A percentile compares a stretch with the other conserved stretches of the same genome.
Evolutionary conservation across 2,888 invertebrate species (phyloP).

Genomic region (Sinelater perroti): DNA sequence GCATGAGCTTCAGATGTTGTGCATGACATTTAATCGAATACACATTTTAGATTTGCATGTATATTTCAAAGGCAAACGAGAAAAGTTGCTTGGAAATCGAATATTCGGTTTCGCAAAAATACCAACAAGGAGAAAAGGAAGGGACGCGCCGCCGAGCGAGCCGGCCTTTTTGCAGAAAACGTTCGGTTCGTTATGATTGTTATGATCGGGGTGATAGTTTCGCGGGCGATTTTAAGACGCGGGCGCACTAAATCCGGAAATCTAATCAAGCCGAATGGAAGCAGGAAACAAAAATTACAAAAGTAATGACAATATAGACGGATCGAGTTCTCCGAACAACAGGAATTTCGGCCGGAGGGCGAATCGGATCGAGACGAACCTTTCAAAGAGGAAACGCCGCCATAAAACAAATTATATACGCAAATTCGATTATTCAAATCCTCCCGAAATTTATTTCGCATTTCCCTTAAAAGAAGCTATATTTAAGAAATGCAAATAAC

Average conservation of each 20-base stretch:
- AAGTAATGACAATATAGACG: conserved; percentile 24
- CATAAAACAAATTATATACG: conserved; percentile 56
- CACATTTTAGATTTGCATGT: conserved; percentile 31
- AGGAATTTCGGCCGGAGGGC: conserved; percentile 32
- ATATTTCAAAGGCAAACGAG: conserved; percentile 22
- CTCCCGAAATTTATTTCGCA: conserved; percentile 55
- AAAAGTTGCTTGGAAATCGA: conserved; percentile 18
- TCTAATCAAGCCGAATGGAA: conserved; percentile 18
- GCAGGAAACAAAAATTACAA: conserved; percentile 18
- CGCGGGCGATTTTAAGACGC: not conserved
- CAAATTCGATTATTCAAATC: conserved; percentile 58
- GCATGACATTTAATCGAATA: conserved; percentile 41
- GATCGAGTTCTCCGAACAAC: conserved; percentile 32
- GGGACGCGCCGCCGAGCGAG: not conserved
- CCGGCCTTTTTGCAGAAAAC: not conserved
- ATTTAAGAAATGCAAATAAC: conserved; percentile 55
- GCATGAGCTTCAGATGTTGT: conserved; percentile 39
- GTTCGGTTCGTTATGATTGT: not conserved
- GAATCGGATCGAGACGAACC: conserved; percentile 45
- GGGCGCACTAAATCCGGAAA: conserved; percentile 9
- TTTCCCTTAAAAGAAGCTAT: conserved; percentile 51
- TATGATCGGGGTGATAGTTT: not conserved
- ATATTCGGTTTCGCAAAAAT: conserved; percentile 8
- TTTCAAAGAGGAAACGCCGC: conserved; percentile 47
- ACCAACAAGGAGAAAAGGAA: conserved; percentile 2